Percentiles rank a stretch among this genome's conserved stretches.
Conservation (phyloP, 2,113 vertebrate species). For the Fregetta grallaria region DNA sequence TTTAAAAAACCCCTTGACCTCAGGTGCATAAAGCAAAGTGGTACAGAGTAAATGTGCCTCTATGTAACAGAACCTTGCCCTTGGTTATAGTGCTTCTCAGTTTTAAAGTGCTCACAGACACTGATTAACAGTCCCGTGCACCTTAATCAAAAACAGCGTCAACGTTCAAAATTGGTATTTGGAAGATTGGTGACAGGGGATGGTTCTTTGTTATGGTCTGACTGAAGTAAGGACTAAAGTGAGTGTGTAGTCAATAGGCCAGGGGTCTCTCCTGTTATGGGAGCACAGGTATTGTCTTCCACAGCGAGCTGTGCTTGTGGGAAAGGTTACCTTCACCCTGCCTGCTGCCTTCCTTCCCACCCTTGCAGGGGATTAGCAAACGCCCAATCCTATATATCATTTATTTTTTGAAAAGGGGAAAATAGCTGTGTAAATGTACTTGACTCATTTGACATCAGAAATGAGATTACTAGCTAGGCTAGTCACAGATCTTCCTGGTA, state of each 20-base stretch:
- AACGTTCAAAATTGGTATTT: neutral
- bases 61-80: neutral
- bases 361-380: neutral
- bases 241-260: neutral
- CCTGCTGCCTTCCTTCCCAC: neutral
- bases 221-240: neutral
- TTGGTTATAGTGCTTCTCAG: neutral
- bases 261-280: neutral
- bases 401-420: neutral
- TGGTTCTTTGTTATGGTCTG: neutral
- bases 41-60: neutral
- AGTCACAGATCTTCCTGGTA: neutral
- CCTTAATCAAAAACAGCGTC: neutral
- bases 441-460: neutral
- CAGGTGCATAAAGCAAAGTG: neutral
- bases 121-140: neutral
- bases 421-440: neutral
- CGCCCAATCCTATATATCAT: neutral
- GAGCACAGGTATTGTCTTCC: neutral
- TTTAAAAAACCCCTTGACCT: neutral
- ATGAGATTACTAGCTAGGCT: neutral
- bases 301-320: neutral
- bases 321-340: neutral
- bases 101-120: neutral
- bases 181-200: neutral